Evolutionary conservation across 2,888 invertebrate genomes (phyloP), one percentile per base, ranked within the genome.

Genomic region (Phyllotreta cruciferae): DNA sequence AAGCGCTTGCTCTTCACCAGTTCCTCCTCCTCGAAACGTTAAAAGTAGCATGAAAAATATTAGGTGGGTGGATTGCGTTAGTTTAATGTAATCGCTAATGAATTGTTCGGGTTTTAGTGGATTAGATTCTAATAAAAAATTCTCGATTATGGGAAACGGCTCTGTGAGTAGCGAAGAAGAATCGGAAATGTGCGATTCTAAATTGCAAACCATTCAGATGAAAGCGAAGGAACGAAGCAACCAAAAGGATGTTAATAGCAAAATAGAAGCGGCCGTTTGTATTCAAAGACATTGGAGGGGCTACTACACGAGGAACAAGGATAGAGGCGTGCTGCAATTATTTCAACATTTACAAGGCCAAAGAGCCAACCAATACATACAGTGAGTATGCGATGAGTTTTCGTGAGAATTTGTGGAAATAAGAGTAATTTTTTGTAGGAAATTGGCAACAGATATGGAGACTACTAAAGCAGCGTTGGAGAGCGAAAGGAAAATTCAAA

Each of bases 251-350:
- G 63, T 72, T 7, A 70, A 72, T 6, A 76, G 72, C 39, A 77
- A 74, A 0, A 78, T 79, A 66, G 73, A 76, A 70, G 87, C 94
- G 0, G 94, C 93, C 0, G 86, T 91, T 37, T 88, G 88, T 34
- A 94, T 94, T 75, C 94, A 94, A 81, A 90, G 90, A 80, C 87
- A 90, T 82, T 94, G 94, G 94, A 83, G 93, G 24, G 94, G 94
- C 0, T 94, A 92, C 79, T 85, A 88, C 50, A 89, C 91, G 39
- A 83, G 94, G 72, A 91, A 93, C 73, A 82, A 89, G 8, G 87
- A 91, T 73, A 87, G 86, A 74, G 87, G 87, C 68, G 87, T 90
- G 0, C 82, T 87, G 68, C 84, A 87, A 63, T 78, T 85, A 66
- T 82, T 85, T 64, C 86, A 91, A 71, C 88, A 89, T 35, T 85